Base-by-base conservation (phyloP, 1,140 invertebrate genomes). In the Triops longicaudatus region DNA sequence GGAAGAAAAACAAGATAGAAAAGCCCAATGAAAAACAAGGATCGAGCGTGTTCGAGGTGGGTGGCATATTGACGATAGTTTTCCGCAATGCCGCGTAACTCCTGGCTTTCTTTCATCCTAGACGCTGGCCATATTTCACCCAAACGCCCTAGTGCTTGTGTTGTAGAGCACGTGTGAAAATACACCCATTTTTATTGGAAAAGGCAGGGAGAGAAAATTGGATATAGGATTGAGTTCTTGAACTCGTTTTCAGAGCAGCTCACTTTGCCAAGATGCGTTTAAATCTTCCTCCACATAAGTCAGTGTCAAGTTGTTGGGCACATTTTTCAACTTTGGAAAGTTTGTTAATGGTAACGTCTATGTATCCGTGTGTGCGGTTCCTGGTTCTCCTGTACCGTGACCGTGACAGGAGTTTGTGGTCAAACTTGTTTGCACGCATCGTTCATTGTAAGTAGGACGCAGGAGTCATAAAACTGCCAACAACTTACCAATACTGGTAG, bases 361-460 rank as follows among this genome's bases (percentile, higher is more conserved):
- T 37, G 31, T 37, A 7, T 37, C 10, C 17, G 50, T 37, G 31
- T 37, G 31, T 37, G 50, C 17, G 50, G 50, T 3, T n/a, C 22
- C 17, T 63, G 50, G 50, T 63, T 63, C 3, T 5, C 50, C 14
- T 17, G 14, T 63, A 17, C 50, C 50, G 14, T 37, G 31, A 37
- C 31, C 50, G 14, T 63, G 50, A 63, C 50, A 63, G 50, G 50
- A 17, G 7, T 17, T 63, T 63, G 50, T 22, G 50, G 50, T 63
- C 50, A 63, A 63, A 63, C 50, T 63, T 63, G 50, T 63, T 63
- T 63, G 50, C 31, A 37, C 2, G 31, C 50, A 14, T 63, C 50
- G 50, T 63, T 63, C 50, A 63, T 63, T 63, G 50, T 63, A 63
- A 63, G n/a, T 63, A 63, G 50, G 50, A 63, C 50, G 50, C 50